phyloP scores from a whole-genome alignment of 2,888 invertebrate genomes.

The Zelleria hepariella region DNA sequence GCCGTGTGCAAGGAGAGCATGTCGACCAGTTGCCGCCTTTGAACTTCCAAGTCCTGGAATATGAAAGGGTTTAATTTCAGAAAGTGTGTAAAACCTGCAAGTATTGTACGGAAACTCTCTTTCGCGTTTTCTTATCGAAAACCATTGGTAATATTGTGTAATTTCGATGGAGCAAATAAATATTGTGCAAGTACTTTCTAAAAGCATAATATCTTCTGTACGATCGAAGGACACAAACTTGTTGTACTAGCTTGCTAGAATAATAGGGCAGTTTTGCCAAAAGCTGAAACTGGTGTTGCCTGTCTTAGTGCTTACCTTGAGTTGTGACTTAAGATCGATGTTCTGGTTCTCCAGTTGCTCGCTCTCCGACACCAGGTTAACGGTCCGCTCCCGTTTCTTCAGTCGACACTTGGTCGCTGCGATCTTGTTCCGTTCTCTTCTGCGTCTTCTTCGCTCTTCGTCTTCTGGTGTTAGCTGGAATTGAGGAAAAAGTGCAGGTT shows the following conservation, averaged over 20 bases:
- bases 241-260: too few relatives aligned
- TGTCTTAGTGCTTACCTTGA: slow-evolving; percentile 69
- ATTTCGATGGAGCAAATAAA: too few relatives aligned
- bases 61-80: too few relatives aligned
- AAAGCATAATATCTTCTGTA: too few relatives aligned
- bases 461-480: slow-evolving; percentile 89
- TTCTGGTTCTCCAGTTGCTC: slow-evolving; percentile 89
- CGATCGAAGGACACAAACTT: too few relatives aligned
- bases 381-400: slow-evolving; percentile 92
- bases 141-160: too few relatives aligned
- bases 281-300: too few relatives aligned
- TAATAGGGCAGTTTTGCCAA: too few relatives aligned
- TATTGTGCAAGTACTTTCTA: too few relatives aligned
- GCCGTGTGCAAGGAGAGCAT: slow-evolving; percentile 83
- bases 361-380: slow-evolving; percentile 88
- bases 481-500: not conserved
- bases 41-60: slow-evolving; percentile 81
- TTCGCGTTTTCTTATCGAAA: too few relatives aligned
- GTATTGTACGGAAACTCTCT: too few relatives aligned
- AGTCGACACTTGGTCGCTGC: slow-evolving; percentile 95
- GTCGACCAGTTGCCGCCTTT: slow-evolving; percentile 82
- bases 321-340: slow-evolving; percentile 85
- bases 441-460: slow-evolving; percentile 86
- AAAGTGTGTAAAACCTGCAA: too few relatives aligned
- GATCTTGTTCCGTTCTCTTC: slow-evolving; percentile 93